Evolutionary conservation across 2,113 vertebrate genomes (phyloP), one percentile per base, ranked within the genome.

Genomic region (Seriola quinqueradiata): DNA sequence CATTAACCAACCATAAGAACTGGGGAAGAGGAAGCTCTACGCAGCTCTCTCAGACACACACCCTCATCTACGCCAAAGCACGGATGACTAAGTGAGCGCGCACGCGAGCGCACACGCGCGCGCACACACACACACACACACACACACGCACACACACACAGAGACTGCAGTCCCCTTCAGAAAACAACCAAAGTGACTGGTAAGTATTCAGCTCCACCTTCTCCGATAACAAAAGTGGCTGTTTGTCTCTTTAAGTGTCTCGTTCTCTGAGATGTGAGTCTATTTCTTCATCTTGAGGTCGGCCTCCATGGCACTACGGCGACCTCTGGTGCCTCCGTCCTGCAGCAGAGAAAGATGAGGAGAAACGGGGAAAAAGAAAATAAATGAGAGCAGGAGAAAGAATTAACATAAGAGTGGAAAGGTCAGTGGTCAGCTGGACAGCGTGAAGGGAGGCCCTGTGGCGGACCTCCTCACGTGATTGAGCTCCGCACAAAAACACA

Each of bases 221-320:
- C 66, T 67, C 42, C 7, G n/a, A 67, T n/a, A 8, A 52, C 17
- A 77, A 64, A 52, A 85, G 52, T 13, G 19, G 40, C 69, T 32
- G 16, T 59, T 36, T 44, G 48, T 79, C 36, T 70, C 52, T 55
- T 14, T 48, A 19, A 66, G 34, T 25, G 52, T 61, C 64, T 79
- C 10, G 1, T 14, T 70, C 61, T 69, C 14, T 14, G 38, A 65
- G 36, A 52, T 59, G 7, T 70, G 54, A 34, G 28, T 59, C 71
- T 93, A 99, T 90, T 99, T 99, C 95, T 99, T 99, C 98, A 99
- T 99, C 93, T 99, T 99, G 95, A 99, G 96, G 92, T 99, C 98
- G 0, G 98, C 98, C 94, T 99, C 98, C 87, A 99, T 99, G 90
- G 98, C 98, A 81, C 98, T 99, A 77, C 98, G 98, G 70, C 98